A percentile compares a stretch with the other conserved stretches of the same genome.
These are phyloP conservation scores for Aspidoscelis tigris DNA, from an alignment of 2,113 vertebrate genomes.

Conservation along the genomic window DNA sequence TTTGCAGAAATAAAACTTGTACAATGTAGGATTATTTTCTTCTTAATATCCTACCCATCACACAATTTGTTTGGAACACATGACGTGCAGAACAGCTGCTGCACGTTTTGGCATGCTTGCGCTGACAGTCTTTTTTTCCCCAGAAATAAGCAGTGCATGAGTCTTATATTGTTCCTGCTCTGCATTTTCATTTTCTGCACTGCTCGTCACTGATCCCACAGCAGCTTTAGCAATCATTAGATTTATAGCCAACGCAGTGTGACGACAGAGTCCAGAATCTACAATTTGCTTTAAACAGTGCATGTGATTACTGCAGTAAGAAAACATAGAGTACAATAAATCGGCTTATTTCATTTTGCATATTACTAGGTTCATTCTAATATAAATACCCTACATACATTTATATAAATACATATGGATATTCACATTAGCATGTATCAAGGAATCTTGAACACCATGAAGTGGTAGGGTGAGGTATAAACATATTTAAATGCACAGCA, in stretches of 20 bases:
- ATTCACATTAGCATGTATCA: too few species aligned
- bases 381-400: background rate
- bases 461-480: too few species aligned
- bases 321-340: background rate
- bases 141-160: conserved; percentile 22
- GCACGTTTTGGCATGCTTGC: background rate
- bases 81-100: conserved; percentile 28
- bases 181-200: conserved; percentile 53
- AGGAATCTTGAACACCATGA: too few species aligned
- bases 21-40: background rate
- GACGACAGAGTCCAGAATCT: conserved; percentile 6
- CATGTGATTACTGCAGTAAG: background rate
- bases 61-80: conserved; percentile 23
- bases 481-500: too few species aligned
- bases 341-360: background rate
- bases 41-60: background rate
- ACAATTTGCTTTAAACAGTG: background rate
- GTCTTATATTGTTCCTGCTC: conserved; percentile 33
- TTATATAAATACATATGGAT: too few species aligned
- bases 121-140: background rate
- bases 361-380: background rate
- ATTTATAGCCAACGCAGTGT: conserved; percentile 38
- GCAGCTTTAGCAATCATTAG: conserved; percentile 52
- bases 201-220: conserved; percentile 53
- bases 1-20: too few species aligned